Evolutionary conservation across 1,140 invertebrate genomes (phyloP).

Genomic region (Ylistrum balloti): DNA sequence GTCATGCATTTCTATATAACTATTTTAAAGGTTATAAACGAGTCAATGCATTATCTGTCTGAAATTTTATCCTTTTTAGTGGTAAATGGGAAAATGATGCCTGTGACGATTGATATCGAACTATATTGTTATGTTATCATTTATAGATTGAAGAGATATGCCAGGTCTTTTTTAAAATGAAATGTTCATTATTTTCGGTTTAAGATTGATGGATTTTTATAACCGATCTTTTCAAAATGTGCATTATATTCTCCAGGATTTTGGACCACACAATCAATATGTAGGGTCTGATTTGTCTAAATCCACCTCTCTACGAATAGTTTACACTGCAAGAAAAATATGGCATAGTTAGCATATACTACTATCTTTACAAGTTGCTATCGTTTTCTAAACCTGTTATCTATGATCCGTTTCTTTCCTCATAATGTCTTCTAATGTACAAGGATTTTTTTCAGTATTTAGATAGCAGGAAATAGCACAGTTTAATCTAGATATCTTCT

Average conservation of each 20-base stretch:
- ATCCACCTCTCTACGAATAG: neutral
- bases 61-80: neutral
- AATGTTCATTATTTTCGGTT: neutral
- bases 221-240: neutral
- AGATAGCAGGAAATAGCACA: neutral
- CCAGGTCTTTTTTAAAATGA: neutral
- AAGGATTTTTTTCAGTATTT: neutral
- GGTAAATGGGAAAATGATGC: slow-evolving; percentile 22
- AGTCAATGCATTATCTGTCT: neutral
- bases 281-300: too few relatives aligned
- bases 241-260: too few relatives aligned
- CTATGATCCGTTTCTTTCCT: neutral
- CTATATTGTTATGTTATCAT: neutral
- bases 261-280: too few relatives aligned
- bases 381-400: neutral
- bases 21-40: slow-evolving; percentile 9
- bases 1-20: neutral
- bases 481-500: neutral
- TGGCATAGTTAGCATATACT: neutral
- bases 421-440: neutral
- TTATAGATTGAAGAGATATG: neutral
- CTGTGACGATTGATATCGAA: neutral
- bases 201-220: neutral
- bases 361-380: neutral
- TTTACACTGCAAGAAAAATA: neutral